These are phyloP conservation scores for Orchesella flavescens DNA, from an alignment of 2,888 invertebrate genomes.

Conservation along the genomic window DNA sequence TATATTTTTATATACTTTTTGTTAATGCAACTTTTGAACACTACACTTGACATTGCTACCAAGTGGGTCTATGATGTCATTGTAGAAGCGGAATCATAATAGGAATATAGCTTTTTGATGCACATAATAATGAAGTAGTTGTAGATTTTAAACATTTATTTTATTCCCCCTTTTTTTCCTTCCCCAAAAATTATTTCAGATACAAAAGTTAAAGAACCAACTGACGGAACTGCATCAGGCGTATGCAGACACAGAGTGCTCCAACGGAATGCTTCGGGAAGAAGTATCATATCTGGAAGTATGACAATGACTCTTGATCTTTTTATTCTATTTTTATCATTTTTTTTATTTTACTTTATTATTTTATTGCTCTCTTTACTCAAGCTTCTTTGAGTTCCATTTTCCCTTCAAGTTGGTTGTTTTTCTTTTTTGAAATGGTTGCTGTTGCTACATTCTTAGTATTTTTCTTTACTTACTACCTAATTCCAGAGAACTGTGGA, in stretches of 20 bases:
- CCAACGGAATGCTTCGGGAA: slow-evolving; percentile 81
- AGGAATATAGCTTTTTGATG: too few relatives aligned
- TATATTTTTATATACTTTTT: too few relatives aligned
- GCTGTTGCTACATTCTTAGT: background rate
- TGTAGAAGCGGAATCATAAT: too few relatives aligned
- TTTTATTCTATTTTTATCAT: slow-evolving; percentile 16
- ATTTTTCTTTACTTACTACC: background rate
- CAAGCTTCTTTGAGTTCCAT: background rate
- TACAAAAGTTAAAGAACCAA: slow-evolving; percentile 70
- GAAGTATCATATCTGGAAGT: slow-evolving; percentile 77
- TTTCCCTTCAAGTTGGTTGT: background rate
- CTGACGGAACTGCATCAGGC: slow-evolving; percentile 73
- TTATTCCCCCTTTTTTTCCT: slow-evolving; percentile 20
- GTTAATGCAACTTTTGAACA: too few relatives aligned
- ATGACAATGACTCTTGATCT: slow-evolving; percentile 34
- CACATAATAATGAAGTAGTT: too few relatives aligned
- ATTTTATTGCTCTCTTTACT: background rate
- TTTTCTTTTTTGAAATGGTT: background rate
- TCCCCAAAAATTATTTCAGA: slow-evolving; percentile 47
- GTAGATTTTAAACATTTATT: slow-evolving; percentile 1
- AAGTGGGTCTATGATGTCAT: too few relatives aligned
- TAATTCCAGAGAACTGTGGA: slow-evolving; percentile 69
- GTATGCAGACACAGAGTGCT: slow-evolving; percentile 80
- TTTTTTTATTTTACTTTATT: background rate
- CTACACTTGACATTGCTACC: too few relatives aligned